Percentiles rank a stretch among this genome's conserved stretches.
Conservation (phyloP, 2,888 invertebrate species). For the Tuta absoluta region DNA sequence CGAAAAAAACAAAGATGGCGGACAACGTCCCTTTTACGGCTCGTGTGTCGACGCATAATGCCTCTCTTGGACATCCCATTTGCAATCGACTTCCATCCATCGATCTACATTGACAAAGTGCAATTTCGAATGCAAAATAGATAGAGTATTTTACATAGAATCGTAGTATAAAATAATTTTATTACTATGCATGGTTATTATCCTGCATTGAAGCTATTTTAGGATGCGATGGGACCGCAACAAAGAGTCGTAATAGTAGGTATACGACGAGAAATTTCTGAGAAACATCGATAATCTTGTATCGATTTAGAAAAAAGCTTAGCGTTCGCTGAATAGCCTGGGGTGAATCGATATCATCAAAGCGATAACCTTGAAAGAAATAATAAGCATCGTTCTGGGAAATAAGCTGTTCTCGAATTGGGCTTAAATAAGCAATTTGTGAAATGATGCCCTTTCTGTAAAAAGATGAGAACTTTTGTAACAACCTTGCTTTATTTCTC, state of each 20-base stretch:
- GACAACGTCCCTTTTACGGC: slow-evolving; percentile 48
- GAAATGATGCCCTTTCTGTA: background rate
- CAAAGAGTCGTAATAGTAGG: slow-evolving; percentile 48
- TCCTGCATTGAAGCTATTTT: slow-evolving; percentile 49
- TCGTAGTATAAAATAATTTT: slow-evolving; percentile 59
- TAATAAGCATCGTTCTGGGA: background rate
- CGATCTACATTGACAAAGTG: slow-evolving; percentile 30
- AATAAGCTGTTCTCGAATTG: slow-evolving; percentile 1
- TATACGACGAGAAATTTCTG: slow-evolving; percentile 25
- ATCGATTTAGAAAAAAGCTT: slow-evolving; percentile 14
- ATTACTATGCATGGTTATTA: slow-evolving; percentile 58
- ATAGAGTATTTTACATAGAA: slow-evolving; percentile 39
- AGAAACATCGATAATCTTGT: slow-evolving; percentile 22
- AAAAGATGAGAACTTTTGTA: background rate
- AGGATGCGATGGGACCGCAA: slow-evolving; percentile 53
- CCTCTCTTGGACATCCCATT: slow-evolving; percentile 34
- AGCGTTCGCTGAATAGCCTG: slow-evolving; percentile 1
- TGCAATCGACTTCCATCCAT: slow-evolving; percentile 37
- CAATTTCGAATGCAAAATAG: slow-evolving; percentile 32
- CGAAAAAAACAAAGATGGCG: slow-evolving; percentile 52
- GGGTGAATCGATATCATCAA: slow-evolving; percentile 3
- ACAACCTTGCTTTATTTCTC: background rate
- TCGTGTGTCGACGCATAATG: slow-evolving; percentile 58
- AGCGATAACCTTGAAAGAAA: slow-evolving; percentile 4
- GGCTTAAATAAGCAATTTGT: slow-evolving; percentile 5